Evolutionary conservation across 2,797 vertebrate species (phyloP), one percentile per base, ranked within the genome.

Genomic region (Echeneis naucrates): DNA sequence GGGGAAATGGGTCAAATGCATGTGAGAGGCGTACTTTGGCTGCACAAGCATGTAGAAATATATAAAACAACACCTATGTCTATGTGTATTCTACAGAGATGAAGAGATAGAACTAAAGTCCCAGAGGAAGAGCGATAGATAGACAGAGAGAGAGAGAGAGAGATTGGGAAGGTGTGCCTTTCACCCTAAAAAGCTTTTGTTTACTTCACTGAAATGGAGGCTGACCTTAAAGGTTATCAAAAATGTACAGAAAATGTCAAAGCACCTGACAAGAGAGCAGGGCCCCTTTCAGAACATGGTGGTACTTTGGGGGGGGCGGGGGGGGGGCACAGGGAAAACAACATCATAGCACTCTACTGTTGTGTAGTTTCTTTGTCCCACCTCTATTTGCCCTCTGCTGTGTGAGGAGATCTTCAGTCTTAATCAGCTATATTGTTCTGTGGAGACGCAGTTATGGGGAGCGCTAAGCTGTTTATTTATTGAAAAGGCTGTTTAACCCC

Each of bases 391-490:
- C 88, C 89, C 89, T 90, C 86, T 89, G 84, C 81, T 85, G 73
- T 74, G 85, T 81, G 69, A 82, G n/a, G n/a, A 78, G 84, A 91
- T 93, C 91, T 92, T 84, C 85, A 70, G 83, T 83, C 89, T 87
- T 94, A 91, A 92, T 92, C 92, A 91, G 80, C 77, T 70, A 82
- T 52, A 87, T 90, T 90, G 87, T 92, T 88, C 86, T 84, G 81
- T 76, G 73, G 84, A 82, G 86, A 92, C 85, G 72, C 73, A 77
- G 79, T 90, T 88, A 86, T 78, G 78, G 74, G 81, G 74, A 84
- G 76, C 72, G 53, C 92, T 93, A 92, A 94, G 92, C 90, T 92
- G 91, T 93, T 94, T 94, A 93, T 94, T 92, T 94, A 94, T 91
- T 91, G 85, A 93, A 89, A 84, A 87, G 87, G 54, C 85, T 79